Conservation (phyloP, 2,888 invertebrate genomes). For the Mesochorus sp. region DNA sequence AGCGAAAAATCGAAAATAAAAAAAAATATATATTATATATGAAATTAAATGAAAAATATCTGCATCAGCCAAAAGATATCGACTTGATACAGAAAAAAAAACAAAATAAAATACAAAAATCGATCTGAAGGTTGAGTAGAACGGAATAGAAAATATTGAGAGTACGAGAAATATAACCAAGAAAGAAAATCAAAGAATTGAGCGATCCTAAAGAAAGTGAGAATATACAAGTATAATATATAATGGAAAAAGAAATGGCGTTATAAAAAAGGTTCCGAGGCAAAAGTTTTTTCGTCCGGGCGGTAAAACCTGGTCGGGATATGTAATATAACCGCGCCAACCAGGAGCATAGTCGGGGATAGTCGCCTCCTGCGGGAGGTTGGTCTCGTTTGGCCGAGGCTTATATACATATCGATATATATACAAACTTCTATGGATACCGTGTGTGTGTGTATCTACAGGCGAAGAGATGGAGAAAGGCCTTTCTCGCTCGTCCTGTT, state of each 20-base stretch:
- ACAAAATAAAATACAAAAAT: too few species aligned
- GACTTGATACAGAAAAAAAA: too few species aligned
- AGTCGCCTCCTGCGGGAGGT: conserved; percentile 67
- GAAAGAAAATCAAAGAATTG: conserved; percentile 16
- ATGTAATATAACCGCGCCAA: conserved; percentile 66
- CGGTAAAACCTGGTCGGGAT: conserved; percentile 57
- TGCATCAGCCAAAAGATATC: neutral
- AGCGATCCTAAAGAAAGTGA: conserved; percentile 83
- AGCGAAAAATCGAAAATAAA: too few species aligned
- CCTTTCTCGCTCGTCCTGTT: neutral
- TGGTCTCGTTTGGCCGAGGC: conserved; percentile 58
- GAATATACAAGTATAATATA: conserved; percentile 73
- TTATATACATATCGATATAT: neutral
- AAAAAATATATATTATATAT: neutral
- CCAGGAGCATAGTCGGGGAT: conserved; percentile 66
- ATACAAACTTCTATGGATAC: conserved; percentile 1
- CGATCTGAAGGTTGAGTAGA: too few species aligned
- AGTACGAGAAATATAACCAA: conserved; percentile 26
- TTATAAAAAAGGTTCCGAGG: conserved; percentile 60
- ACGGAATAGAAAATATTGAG: too few species aligned
- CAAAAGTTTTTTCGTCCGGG: conserved; percentile 68
- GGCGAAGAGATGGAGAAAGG: conserved; percentile 45
- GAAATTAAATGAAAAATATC: neutral
- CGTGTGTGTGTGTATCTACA: neutral
- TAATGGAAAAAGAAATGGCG: conserved; percentile 54